Percentiles rank a stretch among this genome's conserved stretches.
Conservation (phyloP, 2,113 vertebrate species). For the Mus pahari region DNA sequence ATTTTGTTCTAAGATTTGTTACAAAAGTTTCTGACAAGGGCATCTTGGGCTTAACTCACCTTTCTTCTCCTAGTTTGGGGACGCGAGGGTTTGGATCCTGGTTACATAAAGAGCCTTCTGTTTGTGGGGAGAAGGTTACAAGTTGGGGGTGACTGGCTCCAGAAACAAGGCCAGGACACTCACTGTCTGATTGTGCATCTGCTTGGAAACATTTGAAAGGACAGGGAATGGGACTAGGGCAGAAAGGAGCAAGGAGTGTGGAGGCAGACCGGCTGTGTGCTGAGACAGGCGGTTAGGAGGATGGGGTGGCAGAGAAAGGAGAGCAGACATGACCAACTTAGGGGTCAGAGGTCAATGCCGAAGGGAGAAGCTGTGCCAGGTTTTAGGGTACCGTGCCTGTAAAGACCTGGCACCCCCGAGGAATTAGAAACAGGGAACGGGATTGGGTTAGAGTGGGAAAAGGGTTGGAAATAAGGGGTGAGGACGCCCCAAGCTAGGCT, state of each 20-base stretch:
- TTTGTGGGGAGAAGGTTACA: neutral
- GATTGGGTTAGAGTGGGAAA: slow-evolving; percentile 22
- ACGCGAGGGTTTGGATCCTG: neutral
- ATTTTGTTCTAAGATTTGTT: neutral
- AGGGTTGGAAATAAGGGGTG: slow-evolving; percentile 39
- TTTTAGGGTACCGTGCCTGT: neutral
- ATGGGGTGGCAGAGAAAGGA: neutral
- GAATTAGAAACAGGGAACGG: slow-evolving; percentile 51
- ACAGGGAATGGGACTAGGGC: slow-evolving; percentile 34
- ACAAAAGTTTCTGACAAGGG: neutral
- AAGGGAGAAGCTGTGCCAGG: neutral
- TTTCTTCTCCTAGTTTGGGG: slow-evolving; percentile 1
- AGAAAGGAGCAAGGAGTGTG: neutral
- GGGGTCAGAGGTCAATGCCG: neutral
- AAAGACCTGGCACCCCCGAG: neutral
- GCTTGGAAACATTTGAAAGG: neutral
- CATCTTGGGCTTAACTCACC: neutral
- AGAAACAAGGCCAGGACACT: slow-evolving; percentile 10
- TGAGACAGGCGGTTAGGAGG: neutral
- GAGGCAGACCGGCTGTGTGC: neutral
- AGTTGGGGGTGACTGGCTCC: neutral
- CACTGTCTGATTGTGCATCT: neutral
- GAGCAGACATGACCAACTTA: neutral
- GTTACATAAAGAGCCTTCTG: neutral
- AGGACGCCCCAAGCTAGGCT: neutral